Conservation (phyloP, 2,797 vertebrate genomes). For the Leucoraja ocellata region DNA sequence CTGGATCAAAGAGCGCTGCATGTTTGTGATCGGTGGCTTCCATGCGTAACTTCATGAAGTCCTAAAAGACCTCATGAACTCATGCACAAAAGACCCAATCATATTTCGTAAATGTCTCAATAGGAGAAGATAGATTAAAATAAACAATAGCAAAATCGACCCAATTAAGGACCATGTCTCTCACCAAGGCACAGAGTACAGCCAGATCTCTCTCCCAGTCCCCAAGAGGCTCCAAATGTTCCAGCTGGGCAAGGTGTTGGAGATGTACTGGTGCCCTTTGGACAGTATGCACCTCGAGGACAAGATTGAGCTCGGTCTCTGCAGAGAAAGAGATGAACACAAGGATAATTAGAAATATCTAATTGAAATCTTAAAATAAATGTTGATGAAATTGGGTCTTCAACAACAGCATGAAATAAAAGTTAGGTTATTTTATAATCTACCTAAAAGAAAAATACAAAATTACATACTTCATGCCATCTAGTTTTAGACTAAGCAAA, state of each 20-base stretch:
- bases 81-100: no score
- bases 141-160: neutral
- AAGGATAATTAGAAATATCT: neutral
- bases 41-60: no score
- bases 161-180: neutral
- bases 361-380: neutral
- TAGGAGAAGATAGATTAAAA: neutral
- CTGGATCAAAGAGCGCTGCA: no score
- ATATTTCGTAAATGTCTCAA: neutral
- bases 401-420: neutral
- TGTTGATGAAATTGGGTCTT: neutral
- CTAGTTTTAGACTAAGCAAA: no score
- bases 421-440: neutral
- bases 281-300: neutral
- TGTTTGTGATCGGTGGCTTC: no score
- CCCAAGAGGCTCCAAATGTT: conserved; percentile 3
- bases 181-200: conserved; percentile 23
- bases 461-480: neutral
- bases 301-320: neutral
- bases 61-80: no score
- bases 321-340: neutral
- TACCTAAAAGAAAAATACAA: neutral
- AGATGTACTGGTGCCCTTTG: neutral
- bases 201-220: neutral
- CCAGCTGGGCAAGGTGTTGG: neutral